Evolutionary conservation across 2,797 vertebrate species (phyloP).

Genomic region (Vireo griseus): DNA sequence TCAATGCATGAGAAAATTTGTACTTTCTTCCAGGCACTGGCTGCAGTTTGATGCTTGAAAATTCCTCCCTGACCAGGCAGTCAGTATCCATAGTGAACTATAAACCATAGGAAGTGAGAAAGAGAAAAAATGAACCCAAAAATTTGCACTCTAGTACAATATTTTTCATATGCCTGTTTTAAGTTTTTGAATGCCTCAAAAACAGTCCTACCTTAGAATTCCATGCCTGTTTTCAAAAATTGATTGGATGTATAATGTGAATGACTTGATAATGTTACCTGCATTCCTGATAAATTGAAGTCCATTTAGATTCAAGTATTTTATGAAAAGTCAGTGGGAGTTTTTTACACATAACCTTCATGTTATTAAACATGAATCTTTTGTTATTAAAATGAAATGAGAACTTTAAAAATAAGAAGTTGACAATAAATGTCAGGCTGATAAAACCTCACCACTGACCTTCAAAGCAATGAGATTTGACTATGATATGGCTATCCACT

Average conservation of each 20-base stretch:
- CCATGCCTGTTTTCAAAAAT: background rate
- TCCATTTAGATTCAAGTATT: background rate
- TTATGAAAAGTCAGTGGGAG: background rate
- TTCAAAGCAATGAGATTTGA: constrained; percentile 18
- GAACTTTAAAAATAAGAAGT: background rate
- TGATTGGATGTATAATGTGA: background rate
- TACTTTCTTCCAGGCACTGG: too few relatives aligned
- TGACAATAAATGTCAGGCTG: constrained; percentile 4
- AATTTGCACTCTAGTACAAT: background rate
- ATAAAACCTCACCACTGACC: constrained; percentile 1
- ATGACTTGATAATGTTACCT: background rate
- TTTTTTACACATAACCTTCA: background rate
- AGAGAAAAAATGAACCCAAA: background rate
- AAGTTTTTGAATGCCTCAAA: background rate
- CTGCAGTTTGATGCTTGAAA: too few relatives aligned
- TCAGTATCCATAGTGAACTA: background rate
- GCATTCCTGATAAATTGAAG: background rate
- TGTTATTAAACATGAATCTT: background rate
- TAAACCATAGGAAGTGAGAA: background rate
- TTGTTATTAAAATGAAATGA: constrained; percentile 20
- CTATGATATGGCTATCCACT: background rate
- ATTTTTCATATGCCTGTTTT: background rate
- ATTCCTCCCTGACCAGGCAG: too few relatives aligned
- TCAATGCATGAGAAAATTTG: too few relatives aligned
- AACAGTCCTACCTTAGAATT: background rate